A percentile compares a stretch with the other conserved stretches of the same genome.
phyloP scores from a whole-genome alignment of 1,140 invertebrate species.

The Heliconius congener region DNA sequence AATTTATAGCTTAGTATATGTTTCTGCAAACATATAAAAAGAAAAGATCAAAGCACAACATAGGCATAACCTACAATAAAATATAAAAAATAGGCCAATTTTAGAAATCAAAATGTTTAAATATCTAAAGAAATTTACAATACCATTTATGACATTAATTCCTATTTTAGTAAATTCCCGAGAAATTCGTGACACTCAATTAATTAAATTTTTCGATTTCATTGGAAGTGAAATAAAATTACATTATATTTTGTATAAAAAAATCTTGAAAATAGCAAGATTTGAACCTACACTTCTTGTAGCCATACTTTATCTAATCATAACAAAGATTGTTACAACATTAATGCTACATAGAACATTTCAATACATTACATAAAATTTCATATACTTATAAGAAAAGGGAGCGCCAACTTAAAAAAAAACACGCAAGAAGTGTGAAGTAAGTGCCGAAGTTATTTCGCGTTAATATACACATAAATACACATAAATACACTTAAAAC shows the following conservation, averaged over 20 bases:
- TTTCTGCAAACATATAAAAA: background rate
- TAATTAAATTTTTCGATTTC: background rate
- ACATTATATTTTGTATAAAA: background rate
- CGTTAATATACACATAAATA: background rate
- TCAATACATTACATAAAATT: background rate
- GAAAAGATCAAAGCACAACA: background rate
- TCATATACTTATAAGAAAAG: too few relatives aligned
- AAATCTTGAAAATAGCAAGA: background rate
- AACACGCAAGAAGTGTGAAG: too few relatives aligned
- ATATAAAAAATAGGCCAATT: background rate
- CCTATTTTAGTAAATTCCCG: conserved; percentile 3
- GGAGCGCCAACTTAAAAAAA: too few relatives aligned
- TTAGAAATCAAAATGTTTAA: background rate
- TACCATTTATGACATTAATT: background rate
- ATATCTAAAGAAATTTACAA: background rate
- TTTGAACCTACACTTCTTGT: background rate
- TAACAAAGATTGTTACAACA: background rate
- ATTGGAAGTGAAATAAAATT: background rate
- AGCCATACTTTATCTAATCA: background rate
- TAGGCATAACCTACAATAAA: background rate
- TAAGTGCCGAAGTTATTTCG: too few relatives aligned
- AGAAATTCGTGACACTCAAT: background rate
- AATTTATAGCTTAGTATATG: background rate
- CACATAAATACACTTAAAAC: background rate
- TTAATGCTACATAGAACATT: background rate